phyloP scores from a whole-genome alignment of 2,797 vertebrate genomes.

The Clamator glandarius region DNA sequence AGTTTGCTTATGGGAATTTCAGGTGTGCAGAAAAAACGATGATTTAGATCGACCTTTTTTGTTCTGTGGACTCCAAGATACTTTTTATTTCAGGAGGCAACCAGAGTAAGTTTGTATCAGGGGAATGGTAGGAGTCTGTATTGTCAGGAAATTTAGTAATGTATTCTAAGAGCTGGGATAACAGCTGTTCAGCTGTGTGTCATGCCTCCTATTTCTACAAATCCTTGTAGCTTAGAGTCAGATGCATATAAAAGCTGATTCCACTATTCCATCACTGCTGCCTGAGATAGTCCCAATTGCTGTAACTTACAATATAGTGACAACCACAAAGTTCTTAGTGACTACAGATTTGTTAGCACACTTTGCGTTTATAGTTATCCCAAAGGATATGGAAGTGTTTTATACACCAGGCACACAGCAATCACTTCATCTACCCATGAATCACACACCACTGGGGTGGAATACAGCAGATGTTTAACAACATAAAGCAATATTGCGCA shows the following conservation, averaged over 20 bases:
- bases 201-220: not conserved
- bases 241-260: not conserved
- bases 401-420: not conserved
- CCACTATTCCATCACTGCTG: not conserved
- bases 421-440: not conserved
- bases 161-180: not conserved
- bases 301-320: not conserved
- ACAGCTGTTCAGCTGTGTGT: not conserved
- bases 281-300: not conserved
- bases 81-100: not conserved
- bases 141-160: not conserved
- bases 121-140: not conserved
- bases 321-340: not conserved
- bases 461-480: constrained; percentile 48
- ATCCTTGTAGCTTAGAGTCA: not conserved
- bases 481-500: constrained; percentile 15
- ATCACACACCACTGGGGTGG: constrained; percentile 17
- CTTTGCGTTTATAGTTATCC: constrained; percentile 23
- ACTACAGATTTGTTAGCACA: constrained; percentile 6
- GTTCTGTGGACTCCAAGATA: not conserved
- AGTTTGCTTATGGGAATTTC: not conserved
- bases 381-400: not conserved
- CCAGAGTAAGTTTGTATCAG: not conserved
- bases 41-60: not conserved
- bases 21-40: not conserved